Evolutionary conservation across 2,888 invertebrate species (phyloP).

Genomic region (Trichogramma evanescens): DNA sequence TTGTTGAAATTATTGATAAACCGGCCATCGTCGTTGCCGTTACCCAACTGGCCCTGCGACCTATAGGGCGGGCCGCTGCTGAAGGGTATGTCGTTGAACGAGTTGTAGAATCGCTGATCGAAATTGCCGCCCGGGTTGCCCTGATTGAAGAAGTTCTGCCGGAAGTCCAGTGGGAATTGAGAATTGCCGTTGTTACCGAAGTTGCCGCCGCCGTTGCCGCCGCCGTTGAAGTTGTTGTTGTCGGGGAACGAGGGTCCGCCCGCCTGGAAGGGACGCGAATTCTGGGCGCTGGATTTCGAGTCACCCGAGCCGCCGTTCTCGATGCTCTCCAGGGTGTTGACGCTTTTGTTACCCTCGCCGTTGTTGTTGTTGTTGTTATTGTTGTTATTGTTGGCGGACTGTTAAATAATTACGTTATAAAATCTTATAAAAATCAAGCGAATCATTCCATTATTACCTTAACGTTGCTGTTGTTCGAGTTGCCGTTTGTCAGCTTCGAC

Average conservation of each 20-base stretch:
- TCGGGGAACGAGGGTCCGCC: neutral
- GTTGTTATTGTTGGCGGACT: too few species aligned
- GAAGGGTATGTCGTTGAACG: slow-evolving; percentile 13
- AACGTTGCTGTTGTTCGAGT: neutral
- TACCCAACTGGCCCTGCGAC: neutral
- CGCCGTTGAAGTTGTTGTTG: neutral
- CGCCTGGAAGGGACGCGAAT: slow-evolving; percentile 14
- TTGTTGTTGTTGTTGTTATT: neutral
- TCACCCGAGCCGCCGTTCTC: slow-evolving; percentile 5
- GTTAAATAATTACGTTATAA: too few species aligned
- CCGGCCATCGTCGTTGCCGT: neutral
- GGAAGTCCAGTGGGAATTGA: slow-evolving; percentile 1
- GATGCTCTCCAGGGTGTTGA: slow-evolving; percentile 1
- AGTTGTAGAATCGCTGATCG: slow-evolving; percentile 12
- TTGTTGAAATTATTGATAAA: slow-evolving; percentile 7
- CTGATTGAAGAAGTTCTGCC: slow-evolving; percentile 18
- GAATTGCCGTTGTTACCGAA: neutral
- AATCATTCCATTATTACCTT: neutral
- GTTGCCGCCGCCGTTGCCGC: neutral
- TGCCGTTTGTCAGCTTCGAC: neutral
- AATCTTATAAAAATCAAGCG: neutral
- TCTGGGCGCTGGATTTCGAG: slow-evolving; percentile 17
- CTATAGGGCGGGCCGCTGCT: slow-evolving; percentile 6
- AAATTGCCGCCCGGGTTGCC: slow-evolving; percentile 6
- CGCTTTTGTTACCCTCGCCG: neutral